Evolutionary conservation across 2,888 invertebrate species (phyloP).

Genomic region (Dryobotodes eremita): DNA sequence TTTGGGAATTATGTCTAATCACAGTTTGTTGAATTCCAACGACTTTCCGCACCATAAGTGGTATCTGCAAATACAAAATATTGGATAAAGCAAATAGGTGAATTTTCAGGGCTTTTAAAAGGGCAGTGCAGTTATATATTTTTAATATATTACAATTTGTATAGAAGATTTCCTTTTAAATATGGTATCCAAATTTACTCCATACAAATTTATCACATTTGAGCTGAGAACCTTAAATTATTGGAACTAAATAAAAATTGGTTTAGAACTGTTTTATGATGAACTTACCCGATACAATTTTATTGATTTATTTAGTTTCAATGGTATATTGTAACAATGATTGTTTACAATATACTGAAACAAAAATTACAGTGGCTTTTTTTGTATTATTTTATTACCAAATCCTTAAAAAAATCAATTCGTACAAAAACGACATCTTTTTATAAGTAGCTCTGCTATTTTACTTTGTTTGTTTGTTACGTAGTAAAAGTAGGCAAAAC

Average conservation of each 20-base stretch:
- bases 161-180: not conserved
- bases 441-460: not conserved
- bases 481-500: not conserved
- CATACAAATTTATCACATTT: not conserved
- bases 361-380: not conserved
- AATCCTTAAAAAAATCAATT: not conserved
- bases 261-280: not conserved
- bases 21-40: constrained; percentile 66
- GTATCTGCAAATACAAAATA: constrained; percentile 63
- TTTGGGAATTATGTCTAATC: constrained; percentile 75
- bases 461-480: not conserved
- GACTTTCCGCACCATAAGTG: constrained; percentile 64
- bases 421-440: not conserved
- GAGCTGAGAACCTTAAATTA: not conserved
- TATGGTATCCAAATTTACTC: not conserved
- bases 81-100: not conserved
- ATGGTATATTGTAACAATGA: not conserved
- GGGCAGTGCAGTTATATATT: not conserved
- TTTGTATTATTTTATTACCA: not conserved
- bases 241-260: not conserved
- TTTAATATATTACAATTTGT: not conserved
- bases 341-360: not conserved
- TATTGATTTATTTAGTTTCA: no score
- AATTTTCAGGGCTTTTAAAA: not conserved
- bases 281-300: constrained; percentile 28